These are phyloP conservation scores for Phymanthus crucifer DNA, from an alignment of 92 coral and sea anemone genomes.

Conservation along the genomic window DNA sequence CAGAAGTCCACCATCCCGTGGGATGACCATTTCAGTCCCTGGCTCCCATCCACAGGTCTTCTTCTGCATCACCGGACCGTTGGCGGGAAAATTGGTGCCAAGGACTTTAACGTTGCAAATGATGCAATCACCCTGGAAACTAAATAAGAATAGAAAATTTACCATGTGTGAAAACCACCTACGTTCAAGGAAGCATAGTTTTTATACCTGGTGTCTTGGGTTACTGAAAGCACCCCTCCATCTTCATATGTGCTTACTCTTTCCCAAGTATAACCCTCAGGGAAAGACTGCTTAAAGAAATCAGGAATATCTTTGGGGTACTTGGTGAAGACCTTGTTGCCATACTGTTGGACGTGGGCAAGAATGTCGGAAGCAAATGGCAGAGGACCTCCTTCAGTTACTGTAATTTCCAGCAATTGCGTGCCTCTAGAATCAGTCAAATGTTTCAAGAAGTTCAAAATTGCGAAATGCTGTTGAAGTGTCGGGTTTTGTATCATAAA, in stretches of 20 bases:
- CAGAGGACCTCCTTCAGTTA: constrained; percentile 54
- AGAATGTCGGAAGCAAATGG: constrained; percentile 55
- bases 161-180: too few relatives aligned
- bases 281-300: too few relatives aligned
- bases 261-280: too few relatives aligned
- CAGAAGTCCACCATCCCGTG: constrained; percentile 24
- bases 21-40: constrained; percentile 36
- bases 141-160: too few relatives aligned
- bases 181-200: too few relatives aligned
- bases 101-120: too few relatives aligned
- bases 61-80: constrained; percentile 54
- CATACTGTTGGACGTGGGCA: constrained; percentile 29
- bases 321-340: too few relatives aligned
- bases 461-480: not conserved
- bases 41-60: constrained; percentile 18
- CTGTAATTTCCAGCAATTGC: not conserved
- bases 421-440: constrained; percentile 12
- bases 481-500: too few relatives aligned
- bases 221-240: not conserved
- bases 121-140: too few relatives aligned
- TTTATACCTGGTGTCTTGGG: too few relatives aligned
- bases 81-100: constrained; percentile 23
- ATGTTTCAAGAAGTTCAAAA: not conserved
- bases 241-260: too few relatives aligned
- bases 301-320: too few relatives aligned